Base-by-base conservation (phyloP, 2,113 vertebrate species). In the Apodemus speciosus region DNA sequence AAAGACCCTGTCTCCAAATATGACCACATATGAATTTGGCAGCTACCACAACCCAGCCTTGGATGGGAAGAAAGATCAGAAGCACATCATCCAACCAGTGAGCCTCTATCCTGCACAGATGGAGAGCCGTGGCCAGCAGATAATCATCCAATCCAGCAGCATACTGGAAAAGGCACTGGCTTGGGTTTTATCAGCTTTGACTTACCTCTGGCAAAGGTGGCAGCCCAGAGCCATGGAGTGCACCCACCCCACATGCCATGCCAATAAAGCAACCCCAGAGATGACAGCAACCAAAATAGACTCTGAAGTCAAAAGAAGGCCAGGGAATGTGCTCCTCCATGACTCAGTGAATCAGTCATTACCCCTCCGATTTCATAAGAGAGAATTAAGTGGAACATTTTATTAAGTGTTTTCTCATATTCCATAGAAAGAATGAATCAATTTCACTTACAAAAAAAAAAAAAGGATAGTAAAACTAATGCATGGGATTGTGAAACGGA, bases 321-420 rank as follows among this genome's bases (percentile, higher is more conserved):
- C 14, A n/a, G 49, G 38, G 60, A 51, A 32, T 25, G 9, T 68
- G 49, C 11, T 75, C 20, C 38, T 56, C 69, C 38, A 60, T 75
- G 79, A 84, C 32, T 80, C 68, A 35, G 10, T 18, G 73, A 32
- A 16, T 46, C 46, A 68, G 51, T 71, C 46, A 76, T 49, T 35
- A 60, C 5, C 69, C 35, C 88, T 49, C 49, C 40, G 43, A 35
- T 58, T 84, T 60, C 40, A 76, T 43, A 27, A 49, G 10, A 76
- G 40, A 84, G 79, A 89, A 62, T 49, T 25, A 71, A 77, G 5
- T 69, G 71, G 60, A 92, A 89, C 25, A 40, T 89, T 77, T 71
- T 77, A 85, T 62, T 32, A 89, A 95, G 40, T 53, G 35, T n/a
- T 77, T 89, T 53, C 43, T 91, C 60, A 32, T 25, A 21, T 83